phyloP scores from a whole-genome alignment of 2,888 invertebrate genomes.

The Cheilosia urbana region DNA sequence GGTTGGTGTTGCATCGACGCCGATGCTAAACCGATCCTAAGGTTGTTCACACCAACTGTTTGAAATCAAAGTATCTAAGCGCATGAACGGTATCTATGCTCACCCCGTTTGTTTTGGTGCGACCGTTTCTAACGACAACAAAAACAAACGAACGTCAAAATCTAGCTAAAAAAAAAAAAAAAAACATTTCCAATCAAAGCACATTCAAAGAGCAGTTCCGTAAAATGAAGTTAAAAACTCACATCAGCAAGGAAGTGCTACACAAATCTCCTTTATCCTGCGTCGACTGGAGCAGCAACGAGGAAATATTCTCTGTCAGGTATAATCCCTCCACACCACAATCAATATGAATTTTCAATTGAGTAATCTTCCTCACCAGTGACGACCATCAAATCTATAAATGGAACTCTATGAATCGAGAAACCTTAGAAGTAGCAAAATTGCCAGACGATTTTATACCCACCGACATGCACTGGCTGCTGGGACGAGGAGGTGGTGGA shows the following conservation, averaged over 20 bases:
- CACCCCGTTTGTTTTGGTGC: neutral
- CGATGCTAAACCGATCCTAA: too few relatives aligned
- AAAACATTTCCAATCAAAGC: constrained; percentile 21
- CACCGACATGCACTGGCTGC: constrained; percentile 94
- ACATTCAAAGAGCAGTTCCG: neutral
- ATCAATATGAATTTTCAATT: neutral
- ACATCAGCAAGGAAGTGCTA: constrained; percentile 89
- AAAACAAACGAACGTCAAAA: neutral
- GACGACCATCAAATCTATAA: constrained; percentile 95
- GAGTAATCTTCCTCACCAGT: constrained; percentile 84
- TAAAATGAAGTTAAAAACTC: constrained; percentile 92
- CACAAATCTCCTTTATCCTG: constrained; percentile 92
- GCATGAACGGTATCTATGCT: too few relatives aligned
- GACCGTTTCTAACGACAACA: neutral
- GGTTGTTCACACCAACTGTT: too few relatives aligned
- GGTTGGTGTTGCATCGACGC: too few relatives aligned
- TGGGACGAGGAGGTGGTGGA: constrained; percentile 83
- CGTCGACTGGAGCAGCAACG: constrained; percentile 96
- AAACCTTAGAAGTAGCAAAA: constrained; percentile 90
- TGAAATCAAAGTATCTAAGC: too few relatives aligned
- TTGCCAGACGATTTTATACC: constrained; percentile 94
- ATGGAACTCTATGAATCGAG: constrained; percentile 93
- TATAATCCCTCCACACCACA: constrained; percentile 80
- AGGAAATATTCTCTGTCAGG: constrained; percentile 97
- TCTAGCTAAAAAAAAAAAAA: constrained; percentile 25